Percentiles rank a stretch among this genome's conserved stretches.
Evolutionary conservation across 2,888 invertebrate species (phyloP).

Genomic region (Lamproptera curius): DNA sequence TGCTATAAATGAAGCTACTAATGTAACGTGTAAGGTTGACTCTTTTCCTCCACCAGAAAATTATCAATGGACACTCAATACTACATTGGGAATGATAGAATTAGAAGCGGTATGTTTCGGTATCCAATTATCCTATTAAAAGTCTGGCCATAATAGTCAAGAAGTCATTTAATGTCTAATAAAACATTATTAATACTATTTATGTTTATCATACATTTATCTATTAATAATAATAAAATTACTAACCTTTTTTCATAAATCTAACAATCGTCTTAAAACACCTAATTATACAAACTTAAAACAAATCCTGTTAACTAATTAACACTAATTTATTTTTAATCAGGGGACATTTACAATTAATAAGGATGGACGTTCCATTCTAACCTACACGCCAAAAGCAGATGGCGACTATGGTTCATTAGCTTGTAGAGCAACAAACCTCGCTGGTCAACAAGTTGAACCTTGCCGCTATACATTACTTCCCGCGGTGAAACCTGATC

Average conservation of each 20-base stretch:
- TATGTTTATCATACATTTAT: too few species aligned
- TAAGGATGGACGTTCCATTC: slow-evolving; percentile 78
- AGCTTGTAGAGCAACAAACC: slow-evolving; percentile 85
- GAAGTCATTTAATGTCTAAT: too few species aligned
- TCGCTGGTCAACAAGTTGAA: slow-evolving; percentile 83
- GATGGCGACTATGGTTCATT: slow-evolving; percentile 88
- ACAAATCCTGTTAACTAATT: too few species aligned
- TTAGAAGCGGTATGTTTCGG: slow-evolving; percentile 75
- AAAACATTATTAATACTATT: too few species aligned
- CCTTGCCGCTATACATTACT: slow-evolving; percentile 87
- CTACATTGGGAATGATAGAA: slow-evolving; percentile 89
- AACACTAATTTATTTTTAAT: slow-evolving; percentile 4
- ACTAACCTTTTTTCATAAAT: not conserved
- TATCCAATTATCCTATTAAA: too few species aligned
- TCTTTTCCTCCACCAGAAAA: slow-evolving; percentile 89
- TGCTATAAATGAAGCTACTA: slow-evolving; percentile 88
- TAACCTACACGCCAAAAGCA: slow-evolving; percentile 86
- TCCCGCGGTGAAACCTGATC: slow-evolving; percentile 87
- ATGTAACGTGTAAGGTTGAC: slow-evolving; percentile 90
- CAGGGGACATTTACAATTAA: slow-evolving; percentile 77
- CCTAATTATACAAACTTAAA: too few species aligned
- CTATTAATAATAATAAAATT: too few species aligned
- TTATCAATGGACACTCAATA: slow-evolving; percentile 94
- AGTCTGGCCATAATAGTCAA: too few species aligned
- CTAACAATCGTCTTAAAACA: slow-evolving; percentile 2